phyloP scores from a whole-genome alignment of 2,113 vertebrate species.

The Mormoops blainvillei region DNA sequence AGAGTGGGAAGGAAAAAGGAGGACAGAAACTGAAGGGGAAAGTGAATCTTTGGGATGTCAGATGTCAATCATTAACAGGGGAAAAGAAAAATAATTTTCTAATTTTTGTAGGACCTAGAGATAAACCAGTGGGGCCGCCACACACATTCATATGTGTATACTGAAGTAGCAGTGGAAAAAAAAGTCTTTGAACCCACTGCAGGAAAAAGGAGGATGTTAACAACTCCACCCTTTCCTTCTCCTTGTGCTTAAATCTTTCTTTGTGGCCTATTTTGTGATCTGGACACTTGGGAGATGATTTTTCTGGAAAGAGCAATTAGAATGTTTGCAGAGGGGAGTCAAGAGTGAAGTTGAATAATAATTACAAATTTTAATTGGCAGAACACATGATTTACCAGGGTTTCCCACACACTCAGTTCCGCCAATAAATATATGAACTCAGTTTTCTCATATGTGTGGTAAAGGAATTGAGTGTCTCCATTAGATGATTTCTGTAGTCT shows the following conservation, averaged over 20 bases:
- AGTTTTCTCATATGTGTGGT: neutral
- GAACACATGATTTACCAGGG: neutral
- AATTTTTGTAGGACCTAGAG: neutral
- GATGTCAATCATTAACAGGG: neutral
- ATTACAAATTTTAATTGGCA: conserved; percentile 6
- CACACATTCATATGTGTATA: neutral
- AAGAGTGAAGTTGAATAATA: conserved; percentile 10
- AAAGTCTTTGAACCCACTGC: neutral
- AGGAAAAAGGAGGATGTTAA: conserved; percentile 1
- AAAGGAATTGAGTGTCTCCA: neutral
- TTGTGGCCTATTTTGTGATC: conserved; percentile 43
- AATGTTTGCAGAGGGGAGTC: neutral
- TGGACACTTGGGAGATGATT: conserved; percentile 19
- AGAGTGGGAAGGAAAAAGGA: neutral
- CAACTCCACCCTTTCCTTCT: conserved; percentile 37
- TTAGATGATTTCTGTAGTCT: neutral
- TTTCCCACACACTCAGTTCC: conserved; percentile 6
- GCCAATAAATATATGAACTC: conserved; percentile 20
- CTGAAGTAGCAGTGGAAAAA: neutral
- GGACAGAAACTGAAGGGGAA: neutral
- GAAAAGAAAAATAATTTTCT: neutral
- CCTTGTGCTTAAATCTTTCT: neutral
- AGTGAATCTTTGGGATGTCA: neutral
- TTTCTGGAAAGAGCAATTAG: conserved; percentile 21
- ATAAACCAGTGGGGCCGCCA: neutral